Evolutionary conservation across 2,888 invertebrate genomes (phyloP).

Genomic region (Lucinisca nassula): DNA sequence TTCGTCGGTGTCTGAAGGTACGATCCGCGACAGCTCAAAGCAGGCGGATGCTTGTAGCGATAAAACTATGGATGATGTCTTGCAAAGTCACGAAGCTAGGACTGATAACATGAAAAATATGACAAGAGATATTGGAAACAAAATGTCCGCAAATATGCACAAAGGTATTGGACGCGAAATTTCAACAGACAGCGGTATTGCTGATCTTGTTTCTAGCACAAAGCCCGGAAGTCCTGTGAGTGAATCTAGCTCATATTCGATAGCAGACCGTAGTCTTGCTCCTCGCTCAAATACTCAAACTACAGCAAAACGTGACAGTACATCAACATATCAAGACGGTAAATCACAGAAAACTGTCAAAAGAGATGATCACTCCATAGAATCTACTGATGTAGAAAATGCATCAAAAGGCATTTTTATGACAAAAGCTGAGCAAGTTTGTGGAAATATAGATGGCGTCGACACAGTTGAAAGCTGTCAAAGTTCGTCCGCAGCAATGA

Average conservation of each 20-base stretch:
- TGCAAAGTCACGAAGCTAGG: conserved; percentile 56
- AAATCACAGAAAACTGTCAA: not conserved
- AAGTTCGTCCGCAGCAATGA: not conserved
- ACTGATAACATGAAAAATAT: conserved; percentile 64
- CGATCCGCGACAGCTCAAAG: not conserved
- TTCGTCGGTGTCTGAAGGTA: conserved; percentile 43
- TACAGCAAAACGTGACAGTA: not conserved
- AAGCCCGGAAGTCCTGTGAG: not conserved
- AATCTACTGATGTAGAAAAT: not conserved
- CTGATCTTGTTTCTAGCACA: conserved; percentile 23
- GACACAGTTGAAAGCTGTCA: not conserved
- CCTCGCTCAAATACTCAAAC: not conserved
- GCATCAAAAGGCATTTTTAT: not conserved
- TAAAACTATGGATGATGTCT: conserved; percentile 53
- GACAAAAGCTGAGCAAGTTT: not conserved
- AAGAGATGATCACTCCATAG: not conserved
- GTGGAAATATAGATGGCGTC: not conserved
- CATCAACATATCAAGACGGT: not conserved
- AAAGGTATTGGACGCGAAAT: conserved; percentile 55
- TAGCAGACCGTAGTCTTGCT: not conserved
- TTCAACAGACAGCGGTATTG: conserved; percentile 63
- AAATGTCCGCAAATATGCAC: conserved; percentile 18
- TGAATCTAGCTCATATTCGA: not conserved
- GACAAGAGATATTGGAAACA: conserved; percentile 56
- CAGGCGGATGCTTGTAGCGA: conserved; percentile 37